Percentiles rank a stretch among this genome's conserved stretches.
Evolutionary conservation across 2,888 invertebrate genomes (phyloP).

Genomic region (Cataglyphis altisquamis): DNA sequence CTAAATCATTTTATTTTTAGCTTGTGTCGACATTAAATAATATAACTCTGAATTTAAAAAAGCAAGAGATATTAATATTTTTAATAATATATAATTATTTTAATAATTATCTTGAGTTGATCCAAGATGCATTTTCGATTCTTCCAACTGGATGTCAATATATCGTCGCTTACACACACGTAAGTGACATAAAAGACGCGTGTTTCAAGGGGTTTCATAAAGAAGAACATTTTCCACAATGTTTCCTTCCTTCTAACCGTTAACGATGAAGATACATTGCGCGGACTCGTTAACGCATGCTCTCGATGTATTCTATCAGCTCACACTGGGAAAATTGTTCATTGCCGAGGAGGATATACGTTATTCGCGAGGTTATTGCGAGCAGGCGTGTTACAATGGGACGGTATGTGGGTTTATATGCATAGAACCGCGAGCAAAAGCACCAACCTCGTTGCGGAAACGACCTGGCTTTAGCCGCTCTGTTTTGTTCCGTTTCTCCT

Average conservation of each 20-base stretch:
- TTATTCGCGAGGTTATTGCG: constrained; percentile 52
- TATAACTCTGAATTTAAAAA: background rate
- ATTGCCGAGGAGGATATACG: constrained; percentile 43
- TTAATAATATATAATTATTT: background rate
- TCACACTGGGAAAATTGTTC: constrained; percentile 49
- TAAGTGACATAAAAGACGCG: background rate
- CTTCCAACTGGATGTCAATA: background rate
- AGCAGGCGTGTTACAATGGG: constrained; percentile 38
- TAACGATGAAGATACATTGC: constrained; percentile 53
- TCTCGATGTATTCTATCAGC: constrained; percentile 47
- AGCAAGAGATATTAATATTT: background rate
- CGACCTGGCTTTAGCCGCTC: constrained; percentile 68
- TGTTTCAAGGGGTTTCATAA: constrained; percentile 3
- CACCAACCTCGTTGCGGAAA: constrained; percentile 69
- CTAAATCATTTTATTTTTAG: background rate
- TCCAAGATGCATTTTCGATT: background rate
- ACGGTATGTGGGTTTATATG: constrained; percentile 43
- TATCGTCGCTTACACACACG: background rate
- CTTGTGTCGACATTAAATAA: background rate
- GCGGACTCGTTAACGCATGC: constrained; percentile 47
- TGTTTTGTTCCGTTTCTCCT: constrained; percentile 56
- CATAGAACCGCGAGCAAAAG: constrained; percentile 64
- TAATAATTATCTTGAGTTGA: background rate
- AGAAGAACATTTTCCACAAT: constrained; percentile 19
- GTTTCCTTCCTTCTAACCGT: constrained; percentile 35